These are phyloP conservation scores for Sciurus vulgaris DNA, from an alignment of 2,797 vertebrate species.

Conservation along the genomic window DNA sequence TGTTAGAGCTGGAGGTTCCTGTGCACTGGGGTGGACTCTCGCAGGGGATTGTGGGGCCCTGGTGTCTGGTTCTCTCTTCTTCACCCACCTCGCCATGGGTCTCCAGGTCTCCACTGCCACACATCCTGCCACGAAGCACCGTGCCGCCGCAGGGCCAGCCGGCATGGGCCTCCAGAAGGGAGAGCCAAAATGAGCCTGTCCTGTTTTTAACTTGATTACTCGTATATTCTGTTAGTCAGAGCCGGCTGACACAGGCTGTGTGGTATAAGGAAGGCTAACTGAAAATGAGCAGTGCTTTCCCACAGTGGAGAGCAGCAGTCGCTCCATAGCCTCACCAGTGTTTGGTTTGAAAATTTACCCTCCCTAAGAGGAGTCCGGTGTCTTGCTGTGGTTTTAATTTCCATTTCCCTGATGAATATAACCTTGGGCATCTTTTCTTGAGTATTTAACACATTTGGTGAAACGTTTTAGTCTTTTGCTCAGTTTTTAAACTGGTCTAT, in stretches of 20 bases:
- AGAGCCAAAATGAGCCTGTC: too few relatives aligned
- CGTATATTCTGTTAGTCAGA: not conserved
- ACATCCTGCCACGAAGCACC: not conserved
- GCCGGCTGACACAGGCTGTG: too few relatives aligned
- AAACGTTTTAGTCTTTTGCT: not conserved
- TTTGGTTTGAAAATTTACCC: not conserved
- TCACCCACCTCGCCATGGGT: not conserved
- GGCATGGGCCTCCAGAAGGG: too few relatives aligned
- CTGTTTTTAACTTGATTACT: too few relatives aligned
- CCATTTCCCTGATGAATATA: not conserved
- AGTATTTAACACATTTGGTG: not conserved
- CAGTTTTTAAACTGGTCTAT: not conserved
- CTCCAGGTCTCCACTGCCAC: not conserved
- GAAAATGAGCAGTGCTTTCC: not conserved
- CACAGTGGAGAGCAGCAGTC: not conserved
- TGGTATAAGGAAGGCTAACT: too few relatives aligned
- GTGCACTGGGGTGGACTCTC: too few relatives aligned
- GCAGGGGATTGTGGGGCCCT: not conserved
- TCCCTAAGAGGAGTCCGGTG: not conserved
- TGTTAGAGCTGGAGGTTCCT: too few relatives aligned
- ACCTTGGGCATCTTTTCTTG: not conserved
- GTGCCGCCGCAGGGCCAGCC: not conserved
- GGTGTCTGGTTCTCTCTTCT: not conserved
- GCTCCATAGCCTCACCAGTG: not conserved
- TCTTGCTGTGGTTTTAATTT: not conserved